phyloP scores from a whole-genome alignment of 2,888 invertebrate species.

The Chymomyza amoena region DNA sequence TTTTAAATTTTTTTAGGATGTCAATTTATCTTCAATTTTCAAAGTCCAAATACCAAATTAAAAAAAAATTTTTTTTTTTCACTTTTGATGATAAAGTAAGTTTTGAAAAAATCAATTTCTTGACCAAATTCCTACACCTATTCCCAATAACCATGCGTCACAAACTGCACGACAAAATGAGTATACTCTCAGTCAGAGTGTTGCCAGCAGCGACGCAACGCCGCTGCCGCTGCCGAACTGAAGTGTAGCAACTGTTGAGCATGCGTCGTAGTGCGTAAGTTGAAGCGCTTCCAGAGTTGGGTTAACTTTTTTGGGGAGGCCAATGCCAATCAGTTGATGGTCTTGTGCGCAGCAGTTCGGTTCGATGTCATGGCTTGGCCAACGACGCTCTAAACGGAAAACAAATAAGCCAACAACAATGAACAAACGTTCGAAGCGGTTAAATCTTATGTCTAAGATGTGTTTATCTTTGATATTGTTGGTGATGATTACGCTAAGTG shows the following conservation, averaged over 20 bases:
- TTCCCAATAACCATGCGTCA: too few relatives aligned
- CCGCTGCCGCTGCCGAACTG: slow-evolving; percentile 8
- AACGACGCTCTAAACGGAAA: slow-evolving; percentile 21
- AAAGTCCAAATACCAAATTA: too few relatives aligned
- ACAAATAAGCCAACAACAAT: slow-evolving; percentile 21
- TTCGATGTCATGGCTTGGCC: slow-evolving; percentile 49
- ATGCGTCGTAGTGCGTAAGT: slow-evolving; percentile 2
- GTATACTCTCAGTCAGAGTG: neutral
- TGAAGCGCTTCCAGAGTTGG: neutral
- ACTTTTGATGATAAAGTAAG: too few relatives aligned
- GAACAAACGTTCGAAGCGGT: neutral
- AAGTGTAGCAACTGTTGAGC: slow-evolving; percentile 1
- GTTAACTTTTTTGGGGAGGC: slow-evolving; percentile 7
- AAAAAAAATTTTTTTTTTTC: too few relatives aligned
- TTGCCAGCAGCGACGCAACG: neutral
- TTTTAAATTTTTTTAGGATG: too few relatives aligned
- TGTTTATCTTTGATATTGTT: slow-evolving; percentile 6
- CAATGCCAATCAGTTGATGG: slow-evolving; percentile 56
- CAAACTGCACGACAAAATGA: neutral
- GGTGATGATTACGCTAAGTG: slow-evolving; percentile 40
- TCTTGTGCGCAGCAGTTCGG: slow-evolving; percentile 50
- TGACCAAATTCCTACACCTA: too few relatives aligned
- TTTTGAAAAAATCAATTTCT: too few relatives aligned
- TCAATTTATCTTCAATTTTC: too few relatives aligned
- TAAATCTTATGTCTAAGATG: neutral